phyloP scores from a whole-genome alignment of 2,797 vertebrate species.

The Phalloptychus januarius region DNA sequence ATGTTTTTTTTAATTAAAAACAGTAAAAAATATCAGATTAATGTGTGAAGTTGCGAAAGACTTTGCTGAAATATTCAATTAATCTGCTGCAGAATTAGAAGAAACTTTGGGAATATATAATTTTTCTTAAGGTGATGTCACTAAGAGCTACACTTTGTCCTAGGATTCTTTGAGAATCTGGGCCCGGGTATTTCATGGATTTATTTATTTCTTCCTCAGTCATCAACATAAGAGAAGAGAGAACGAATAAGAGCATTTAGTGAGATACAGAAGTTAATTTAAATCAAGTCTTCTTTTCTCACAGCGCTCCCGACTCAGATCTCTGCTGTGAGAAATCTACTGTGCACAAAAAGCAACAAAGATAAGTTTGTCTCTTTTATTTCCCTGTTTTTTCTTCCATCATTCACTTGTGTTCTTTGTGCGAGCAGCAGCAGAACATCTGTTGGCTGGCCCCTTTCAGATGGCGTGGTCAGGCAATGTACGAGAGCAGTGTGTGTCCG shows the following conservation, averaged over 20 bases:
- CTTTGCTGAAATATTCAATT: too few species aligned
- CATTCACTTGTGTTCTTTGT: conserved; percentile 68
- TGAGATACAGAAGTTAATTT: neutral
- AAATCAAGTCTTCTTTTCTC: neutral
- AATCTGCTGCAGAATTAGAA: neutral
- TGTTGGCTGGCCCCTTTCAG: conserved; percentile 74
- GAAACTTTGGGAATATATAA: neutral
- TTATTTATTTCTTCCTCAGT: neutral
- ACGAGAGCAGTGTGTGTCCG: conserved; percentile 16
- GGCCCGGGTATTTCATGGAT: neutral
- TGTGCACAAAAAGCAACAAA: conserved; percentile 6
- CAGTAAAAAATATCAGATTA: too few species aligned
- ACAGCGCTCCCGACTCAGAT: neutral
- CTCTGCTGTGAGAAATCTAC: conserved; percentile 4
- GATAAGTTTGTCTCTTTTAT: conserved; percentile 29
- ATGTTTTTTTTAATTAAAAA: too few species aligned
- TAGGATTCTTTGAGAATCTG: neutral
- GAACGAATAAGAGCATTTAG: neutral
- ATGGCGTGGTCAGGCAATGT: conserved; percentile 31
- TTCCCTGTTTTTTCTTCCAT: conserved; percentile 14
- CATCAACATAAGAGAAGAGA: neutral
- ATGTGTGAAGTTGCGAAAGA: too few species aligned
- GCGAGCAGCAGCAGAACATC: conserved; percentile 72
- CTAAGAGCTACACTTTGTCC: neutral
- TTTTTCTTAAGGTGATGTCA: neutral